These are phyloP conservation scores for Macropis europaea DNA, from an alignment of 2,888 invertebrate genomes.

Conservation along the genomic window DNA sequence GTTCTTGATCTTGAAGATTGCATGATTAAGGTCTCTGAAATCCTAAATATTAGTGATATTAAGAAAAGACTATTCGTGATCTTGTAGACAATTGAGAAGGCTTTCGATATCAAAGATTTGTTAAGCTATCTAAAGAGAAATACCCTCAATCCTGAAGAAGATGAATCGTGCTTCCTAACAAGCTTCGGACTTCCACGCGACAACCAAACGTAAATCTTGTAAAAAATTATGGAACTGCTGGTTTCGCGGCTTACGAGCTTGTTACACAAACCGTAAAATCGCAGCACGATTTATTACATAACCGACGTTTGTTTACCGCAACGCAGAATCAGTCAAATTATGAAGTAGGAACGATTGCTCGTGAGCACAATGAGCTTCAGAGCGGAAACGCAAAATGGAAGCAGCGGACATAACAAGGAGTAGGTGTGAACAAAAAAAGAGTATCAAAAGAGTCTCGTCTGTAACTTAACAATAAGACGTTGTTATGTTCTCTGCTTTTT, in stretches of 20 bases:
- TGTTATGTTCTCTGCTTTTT: constrained; percentile 18
- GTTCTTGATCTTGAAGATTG: too few species aligned
- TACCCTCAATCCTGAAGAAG: too few species aligned
- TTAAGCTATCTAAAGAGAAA: too few species aligned
- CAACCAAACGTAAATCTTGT: neutral
- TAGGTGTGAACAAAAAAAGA: neutral
- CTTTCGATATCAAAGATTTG: too few species aligned
- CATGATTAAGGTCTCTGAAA: too few species aligned
- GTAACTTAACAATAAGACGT: neutral
- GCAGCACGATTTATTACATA: constrained; percentile 34
- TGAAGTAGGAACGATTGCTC: neutral
- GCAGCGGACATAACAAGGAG: neutral
- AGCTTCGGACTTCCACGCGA: too few species aligned
- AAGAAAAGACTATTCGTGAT: too few species aligned
- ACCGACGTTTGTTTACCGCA: constrained; percentile 20
- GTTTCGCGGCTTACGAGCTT: neutral
- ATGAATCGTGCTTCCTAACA: too few species aligned
- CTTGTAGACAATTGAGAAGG: too few species aligned
- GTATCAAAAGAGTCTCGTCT: too few species aligned
- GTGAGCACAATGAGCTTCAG: neutral
- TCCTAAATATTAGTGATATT: too few species aligned
- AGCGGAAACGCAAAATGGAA: neutral
- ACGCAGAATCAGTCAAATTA: constrained; percentile 25
- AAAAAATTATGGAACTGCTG: neutral
- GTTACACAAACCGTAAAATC: constrained; percentile 25